phyloP scores from a whole-genome alignment of 2,888 invertebrate genomes.

The Nymphalis c-album region DNA sequence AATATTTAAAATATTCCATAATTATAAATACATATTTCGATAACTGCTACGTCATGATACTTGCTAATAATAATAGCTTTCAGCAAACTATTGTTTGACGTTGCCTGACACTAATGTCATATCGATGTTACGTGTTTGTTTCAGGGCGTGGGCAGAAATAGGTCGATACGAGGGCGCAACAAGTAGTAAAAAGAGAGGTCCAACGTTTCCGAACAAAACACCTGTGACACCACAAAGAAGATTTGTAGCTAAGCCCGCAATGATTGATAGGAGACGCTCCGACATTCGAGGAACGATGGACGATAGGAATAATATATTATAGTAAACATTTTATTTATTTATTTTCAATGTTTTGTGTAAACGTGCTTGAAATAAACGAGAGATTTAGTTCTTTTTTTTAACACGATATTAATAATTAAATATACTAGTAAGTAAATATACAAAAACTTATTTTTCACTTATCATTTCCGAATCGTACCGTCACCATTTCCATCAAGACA shows the following conservation, averaged over 20 bases:
- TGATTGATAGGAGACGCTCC: slow-evolving; percentile 17
- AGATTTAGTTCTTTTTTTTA: too few relatives aligned
- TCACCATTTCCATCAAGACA: too few relatives aligned
- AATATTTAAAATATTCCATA: too few relatives aligned
- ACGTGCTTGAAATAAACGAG: too few relatives aligned
- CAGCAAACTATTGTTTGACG: slow-evolving; percentile 18
- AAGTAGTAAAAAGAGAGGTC: slow-evolving; percentile 30
- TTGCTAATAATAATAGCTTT: not conserved
- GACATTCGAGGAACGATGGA: not conserved
- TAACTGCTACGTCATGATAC: too few relatives aligned
- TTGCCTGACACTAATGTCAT: slow-evolving; percentile 29
- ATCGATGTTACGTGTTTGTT: slow-evolving; percentile 27
- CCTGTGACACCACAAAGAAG: slow-evolving; percentile 8
- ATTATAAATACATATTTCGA: too few relatives aligned
- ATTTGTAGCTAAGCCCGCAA: slow-evolving; percentile 12
- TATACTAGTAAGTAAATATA: too few relatives aligned
- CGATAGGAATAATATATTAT: not conserved
- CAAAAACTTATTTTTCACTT: too few relatives aligned
- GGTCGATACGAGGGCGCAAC: slow-evolving; percentile 38
- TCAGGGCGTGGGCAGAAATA: slow-evolving; percentile 36
- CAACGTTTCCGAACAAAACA: slow-evolving; percentile 12
- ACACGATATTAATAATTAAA: too few relatives aligned
- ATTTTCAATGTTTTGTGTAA: too few relatives aligned
- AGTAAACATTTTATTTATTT: not conserved
- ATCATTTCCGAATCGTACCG: too few relatives aligned